Base-by-base conservation (phyloP, 2,113 vertebrate species). In the Felis catus region DNA sequence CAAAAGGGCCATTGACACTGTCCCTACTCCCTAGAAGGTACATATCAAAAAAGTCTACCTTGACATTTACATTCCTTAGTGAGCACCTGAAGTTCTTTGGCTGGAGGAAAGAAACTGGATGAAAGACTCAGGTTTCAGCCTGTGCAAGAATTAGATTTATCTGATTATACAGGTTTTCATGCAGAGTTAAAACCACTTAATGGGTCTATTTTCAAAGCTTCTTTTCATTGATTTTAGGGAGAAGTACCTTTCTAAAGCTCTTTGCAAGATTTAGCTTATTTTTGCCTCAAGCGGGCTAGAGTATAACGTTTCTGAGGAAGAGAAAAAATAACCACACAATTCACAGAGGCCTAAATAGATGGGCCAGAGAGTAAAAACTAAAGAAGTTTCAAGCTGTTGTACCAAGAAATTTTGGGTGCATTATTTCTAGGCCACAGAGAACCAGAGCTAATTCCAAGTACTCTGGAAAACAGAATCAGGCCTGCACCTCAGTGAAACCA, bases 151-250 rank as follows among this genome's bases (percentile, higher is more conserved):
- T 96, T 91, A 97, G 53, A 96, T 92, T 96, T 97, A 92, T 97
- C 94, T 96, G n/a, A 95, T 85, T 92, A 86, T 81, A 92, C 61
- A 92, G 61, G 82, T 90, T 97, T 97, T 94, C 93, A 89, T 79
- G 55, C 76, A 97, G 83, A 96, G 94, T 94, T 96, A 98, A 97
- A 97, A 94, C 29, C 81, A 95, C 95, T 98, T 97, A 98, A 94
- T 95, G 91, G 83, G 76, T 95, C 91, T 96, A 87, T 96, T 96
- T 97, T 93, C 90, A 98, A 97, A 94, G 94, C 61, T 82, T 94
- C 91, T 93, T 95, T 88, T 76, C 90, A 95, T 91, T 93, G 91
- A 97, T 97, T 96, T 98, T 85, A 92, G 51, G 87, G 33, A 96
- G 16, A 97, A 95, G 61, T 78, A 84, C 27, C 51, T 96, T 96